Evolutionary conservation across 2,113 vertebrate species (phyloP), one percentile per base, ranked within the genome.

Genomic region (Nothobranchius furzeri): DNA sequence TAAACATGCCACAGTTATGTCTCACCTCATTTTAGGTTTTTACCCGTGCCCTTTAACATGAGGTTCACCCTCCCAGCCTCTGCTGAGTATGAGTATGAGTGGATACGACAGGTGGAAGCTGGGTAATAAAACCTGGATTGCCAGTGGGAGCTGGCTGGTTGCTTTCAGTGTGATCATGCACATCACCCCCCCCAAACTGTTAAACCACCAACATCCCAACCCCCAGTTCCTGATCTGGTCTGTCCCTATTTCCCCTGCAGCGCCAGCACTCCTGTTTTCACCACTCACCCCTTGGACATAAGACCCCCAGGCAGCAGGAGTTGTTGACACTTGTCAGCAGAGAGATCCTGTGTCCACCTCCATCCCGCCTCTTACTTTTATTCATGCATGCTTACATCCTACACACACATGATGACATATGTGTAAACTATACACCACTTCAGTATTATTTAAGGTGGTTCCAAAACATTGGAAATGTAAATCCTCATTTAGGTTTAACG

Each of bases 251-350:
- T 30, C 30, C 30, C 56, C 68, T 42, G 70, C 64, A 68, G 68
- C 65, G 63, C 66, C 68, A 58, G 58, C 64, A 58, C 76, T 80
- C 68, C 78, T 63, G 56, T 72, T 75, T 84, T 62, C 68, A 68
- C 71, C 67, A 66, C 68, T 76, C 74, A 70, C 79, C 68, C 82
- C 1, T 30, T 58, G 42, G 68, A 82, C 86, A 85, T 78, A 68
- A 75, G 68, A 65, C 60, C 74, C 85, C 78, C 12, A 13, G 86
- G 88, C 83, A 87, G 83, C 80, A 83, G 65, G 45, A 80, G 79
- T 35, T 73, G 76, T 85, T 67, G 87, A 89, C 73, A 81, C 86
- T 89, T 92, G 91, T 90, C 92, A 87, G 80, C 70, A 24, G 73
- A 8, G 66, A 60, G 78, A 84, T 82, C 20, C 11, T 70, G 70